phyloP scores from a whole-genome alignment of 2,113 vertebrate genomes.

The Trogon surrucura region DNA sequence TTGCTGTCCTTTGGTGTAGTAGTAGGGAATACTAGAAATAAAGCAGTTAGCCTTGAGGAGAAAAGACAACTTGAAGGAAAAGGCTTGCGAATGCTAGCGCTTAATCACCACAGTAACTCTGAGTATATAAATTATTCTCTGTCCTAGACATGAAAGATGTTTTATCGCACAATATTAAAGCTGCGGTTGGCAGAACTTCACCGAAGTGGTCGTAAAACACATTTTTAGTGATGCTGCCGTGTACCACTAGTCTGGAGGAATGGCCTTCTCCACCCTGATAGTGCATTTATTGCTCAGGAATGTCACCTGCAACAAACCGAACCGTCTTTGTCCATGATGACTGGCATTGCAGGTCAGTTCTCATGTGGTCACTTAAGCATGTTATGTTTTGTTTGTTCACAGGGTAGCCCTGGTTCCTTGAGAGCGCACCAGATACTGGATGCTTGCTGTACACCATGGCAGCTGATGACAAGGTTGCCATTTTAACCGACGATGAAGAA shows the following conservation, averaged over 20 bases:
- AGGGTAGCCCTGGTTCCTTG: conserved; percentile 59
- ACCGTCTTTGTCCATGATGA: not conserved
- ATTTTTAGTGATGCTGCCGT: not conserved
- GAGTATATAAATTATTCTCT: not conserved
- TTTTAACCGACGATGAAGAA: conserved; percentile 95
- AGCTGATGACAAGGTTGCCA: conserved; percentile 92
- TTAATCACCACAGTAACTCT: not conserved
- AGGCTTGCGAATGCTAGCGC: not conserved
- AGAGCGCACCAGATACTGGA: not conserved
- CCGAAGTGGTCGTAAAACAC: not conserved
- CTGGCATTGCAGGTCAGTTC: not conserved
- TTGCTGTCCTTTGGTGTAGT: not conserved
- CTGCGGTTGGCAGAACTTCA: not conserved
- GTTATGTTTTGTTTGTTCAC: conserved; percentile 8
- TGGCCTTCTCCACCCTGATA: not conserved
- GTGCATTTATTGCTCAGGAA: not conserved
- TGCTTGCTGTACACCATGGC: conserved; percentile 82
- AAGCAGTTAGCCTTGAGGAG: not conserved
- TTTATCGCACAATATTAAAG: not conserved
- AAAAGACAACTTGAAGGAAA: not conserved
- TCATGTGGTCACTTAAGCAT: not conserved
- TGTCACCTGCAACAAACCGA: not conserved
- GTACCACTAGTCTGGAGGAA: not conserved
- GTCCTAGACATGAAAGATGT: not conserved
- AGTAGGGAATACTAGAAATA: not conserved